A percentile compares a stretch with the other conserved stretches of the same genome.
Conservation (phyloP, 2,113 vertebrate genomes). For the Caranx ignobilis region DNA sequence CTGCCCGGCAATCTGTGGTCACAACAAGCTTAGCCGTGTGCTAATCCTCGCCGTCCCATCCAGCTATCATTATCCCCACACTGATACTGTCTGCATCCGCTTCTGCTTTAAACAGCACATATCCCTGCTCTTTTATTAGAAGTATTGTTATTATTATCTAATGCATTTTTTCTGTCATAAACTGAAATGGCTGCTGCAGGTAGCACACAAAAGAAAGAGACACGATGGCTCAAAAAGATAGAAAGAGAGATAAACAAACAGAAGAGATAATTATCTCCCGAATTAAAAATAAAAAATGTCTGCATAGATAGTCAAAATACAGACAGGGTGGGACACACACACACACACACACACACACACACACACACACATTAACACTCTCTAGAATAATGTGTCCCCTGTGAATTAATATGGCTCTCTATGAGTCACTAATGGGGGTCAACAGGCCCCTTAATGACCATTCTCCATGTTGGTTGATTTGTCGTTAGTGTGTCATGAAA, state of each 20-base stretch:
- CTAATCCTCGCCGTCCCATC: conserved; percentile 75
- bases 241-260: conserved; percentile 21
- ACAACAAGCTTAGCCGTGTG: conserved; percentile 75
- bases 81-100: conserved; percentile 68
- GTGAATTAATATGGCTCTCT: conserved; percentile 58
- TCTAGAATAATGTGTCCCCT: conserved; percentile 51
- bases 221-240: conserved; percentile 15
- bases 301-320: conserved; percentile 35
- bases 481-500: conserved; percentile 60
- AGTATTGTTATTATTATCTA: not conserved
- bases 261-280: conserved; percentile 38
- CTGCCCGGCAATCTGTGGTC: conserved; percentile 78
- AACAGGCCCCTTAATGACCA: conserved; percentile 64
- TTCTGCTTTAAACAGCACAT: conserved; percentile 48
- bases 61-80: conserved; percentile 71
- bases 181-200: conserved; percentile 2
- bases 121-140: conserved; percentile 21
- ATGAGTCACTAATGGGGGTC: conserved; percentile 73
- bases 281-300: conserved; percentile 10
- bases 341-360: conserved; percentile 29
- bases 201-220: conserved; percentile 34
- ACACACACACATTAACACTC: conserved; percentile 26
- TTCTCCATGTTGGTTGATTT: conserved; percentile 59
- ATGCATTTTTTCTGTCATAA: conserved; percentile 13
- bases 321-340: conserved; percentile 39